A percentile compares a stretch with the other conserved stretches of the same genome.
phyloP scores from a whole-genome alignment of 2,113 vertebrate species.

The Castor canadensis region DNA sequence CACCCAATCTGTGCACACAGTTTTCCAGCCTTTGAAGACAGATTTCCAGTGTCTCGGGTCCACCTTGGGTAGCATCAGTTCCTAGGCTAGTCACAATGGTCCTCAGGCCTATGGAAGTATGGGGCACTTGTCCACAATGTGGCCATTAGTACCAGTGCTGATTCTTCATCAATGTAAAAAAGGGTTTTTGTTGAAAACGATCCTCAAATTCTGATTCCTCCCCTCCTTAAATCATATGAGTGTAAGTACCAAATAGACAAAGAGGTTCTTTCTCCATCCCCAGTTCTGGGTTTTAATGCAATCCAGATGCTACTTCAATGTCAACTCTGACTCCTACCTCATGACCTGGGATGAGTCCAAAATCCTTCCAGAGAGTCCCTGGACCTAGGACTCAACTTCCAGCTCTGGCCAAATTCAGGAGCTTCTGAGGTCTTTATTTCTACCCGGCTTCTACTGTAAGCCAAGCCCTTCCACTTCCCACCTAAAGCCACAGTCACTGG shows the following conservation, averaged over 20 bases:
- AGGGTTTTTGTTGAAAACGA: slow-evolving; percentile 14
- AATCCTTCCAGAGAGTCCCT: not conserved
- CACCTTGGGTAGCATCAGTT: not conserved
- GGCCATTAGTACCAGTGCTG: not conserved
- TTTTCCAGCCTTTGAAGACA: too few species aligned
- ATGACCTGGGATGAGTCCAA: not conserved
- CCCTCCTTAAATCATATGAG: not conserved
- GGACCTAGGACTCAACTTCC: not conserved
- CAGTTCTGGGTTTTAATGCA: not conserved
- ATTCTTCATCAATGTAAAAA: too few species aligned
- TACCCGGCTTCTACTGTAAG: rapidly evolving
- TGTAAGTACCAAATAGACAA: not conserved
- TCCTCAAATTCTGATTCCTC: not conserved
- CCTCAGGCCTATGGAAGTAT: not conserved
- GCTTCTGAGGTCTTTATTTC: not conserved
- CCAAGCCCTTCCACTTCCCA: not conserved
- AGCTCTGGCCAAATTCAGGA: not conserved
- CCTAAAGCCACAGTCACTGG: rapidly evolving
- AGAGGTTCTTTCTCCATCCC: not conserved
- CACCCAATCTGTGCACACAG: not conserved
- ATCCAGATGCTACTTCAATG: not conserved
- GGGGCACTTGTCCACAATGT: slow-evolving; percentile 52
- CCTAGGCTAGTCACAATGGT: not conserved
- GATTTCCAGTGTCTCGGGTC: not conserved
- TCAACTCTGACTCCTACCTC: not conserved